Evolutionary conservation across 2,113 vertebrate species (phyloP).

Genomic region (Apteryx owenii): DNA sequence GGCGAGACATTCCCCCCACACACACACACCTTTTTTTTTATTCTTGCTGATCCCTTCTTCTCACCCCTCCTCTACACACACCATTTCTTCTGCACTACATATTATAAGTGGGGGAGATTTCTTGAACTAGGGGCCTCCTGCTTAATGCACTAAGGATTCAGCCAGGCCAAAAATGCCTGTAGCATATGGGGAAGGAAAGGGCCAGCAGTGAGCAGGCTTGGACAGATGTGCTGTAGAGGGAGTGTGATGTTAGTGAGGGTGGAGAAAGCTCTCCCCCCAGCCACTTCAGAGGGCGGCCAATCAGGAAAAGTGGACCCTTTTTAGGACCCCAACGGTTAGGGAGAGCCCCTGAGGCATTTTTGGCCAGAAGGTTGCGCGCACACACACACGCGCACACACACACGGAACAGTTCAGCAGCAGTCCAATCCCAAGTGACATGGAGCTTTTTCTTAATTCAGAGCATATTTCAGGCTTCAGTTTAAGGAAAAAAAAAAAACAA

Average conservation of each 20-base stretch:
- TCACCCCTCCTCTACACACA: not conserved
- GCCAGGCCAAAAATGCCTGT: conserved; percentile 68
- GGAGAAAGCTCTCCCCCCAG: conserved; percentile 9
- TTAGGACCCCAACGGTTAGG: conserved; percentile 69
- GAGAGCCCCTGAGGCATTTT: conserved; percentile 69
- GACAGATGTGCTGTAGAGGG: conserved; percentile 70
- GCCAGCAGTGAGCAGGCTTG: conserved; percentile 65
- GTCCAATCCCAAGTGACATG: conserved; percentile 64
- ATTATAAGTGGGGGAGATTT: conserved; percentile 37
- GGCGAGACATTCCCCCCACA: not conserved
- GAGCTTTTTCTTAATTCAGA: conserved; percentile 75
- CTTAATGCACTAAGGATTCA: conserved; percentile 63
- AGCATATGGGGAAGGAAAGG: conserved; percentile 64
- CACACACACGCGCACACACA: not conserved
- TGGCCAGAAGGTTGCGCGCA: conserved; percentile 47
- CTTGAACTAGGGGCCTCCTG: conserved; percentile 53
- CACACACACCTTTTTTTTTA: not conserved
- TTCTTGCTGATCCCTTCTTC: not conserved
- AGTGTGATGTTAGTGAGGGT: conserved; percentile 55
- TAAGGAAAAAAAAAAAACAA: conserved; percentile 36
- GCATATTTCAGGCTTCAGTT: conserved; percentile 67
- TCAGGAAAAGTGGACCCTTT: conserved; percentile 58
- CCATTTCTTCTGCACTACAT: conserved; percentile 29
- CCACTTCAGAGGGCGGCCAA: conserved; percentile 38
- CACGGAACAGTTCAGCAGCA: conserved; percentile 70